phyloP scores from a whole-genome alignment of 2,888 invertebrate species.

The Drosophila conformis region DNA sequence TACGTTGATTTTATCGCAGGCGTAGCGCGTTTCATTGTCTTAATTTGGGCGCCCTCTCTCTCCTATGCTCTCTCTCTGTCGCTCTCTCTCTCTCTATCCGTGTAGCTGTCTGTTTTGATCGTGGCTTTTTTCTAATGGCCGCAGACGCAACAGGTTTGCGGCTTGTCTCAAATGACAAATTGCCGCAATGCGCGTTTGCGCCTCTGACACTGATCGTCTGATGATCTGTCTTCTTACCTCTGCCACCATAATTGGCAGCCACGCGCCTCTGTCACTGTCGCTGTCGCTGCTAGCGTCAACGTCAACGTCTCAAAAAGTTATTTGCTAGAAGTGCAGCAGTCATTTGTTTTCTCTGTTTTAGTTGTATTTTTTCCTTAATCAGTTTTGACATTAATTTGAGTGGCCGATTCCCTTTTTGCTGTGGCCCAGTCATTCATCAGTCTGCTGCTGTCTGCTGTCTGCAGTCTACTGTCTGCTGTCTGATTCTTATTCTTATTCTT shows the following conservation, averaged over 20 bases:
- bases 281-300: constrained; percentile 8
- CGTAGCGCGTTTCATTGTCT: constrained; percentile 80
- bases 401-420: constrained; percentile 69
- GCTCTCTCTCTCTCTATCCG: constrained; percentile 6
- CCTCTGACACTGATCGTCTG: constrained; percentile 40
- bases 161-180: constrained; percentile 64
- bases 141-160: constrained; percentile 55
- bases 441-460: constrained; percentile 10
- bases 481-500: constrained; percentile 49
- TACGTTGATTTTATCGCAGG: constrained; percentile 76
- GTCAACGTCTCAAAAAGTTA: constrained; percentile 3
- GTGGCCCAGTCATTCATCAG: constrained; percentile 51
- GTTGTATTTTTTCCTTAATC: constrained; percentile 62
- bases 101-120: constrained; percentile 22
- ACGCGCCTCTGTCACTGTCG: constrained; percentile 58
- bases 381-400: constrained; percentile 82
- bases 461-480: constrained; percentile 6
- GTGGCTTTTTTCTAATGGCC: constrained; percentile 50
- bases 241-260: constrained; percentile 73
- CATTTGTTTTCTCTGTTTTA: constrained; percentile 4
- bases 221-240: constrained; percentile 30
- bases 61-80: constrained; percentile 10
- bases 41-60: constrained; percentile 69
- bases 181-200: constrained; percentile 39
- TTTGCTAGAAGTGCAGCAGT: constrained; percentile 39